Evolutionary conservation across 2,113 vertebrate genomes (phyloP).

Genomic region (Dissostichus mawsoni): DNA sequence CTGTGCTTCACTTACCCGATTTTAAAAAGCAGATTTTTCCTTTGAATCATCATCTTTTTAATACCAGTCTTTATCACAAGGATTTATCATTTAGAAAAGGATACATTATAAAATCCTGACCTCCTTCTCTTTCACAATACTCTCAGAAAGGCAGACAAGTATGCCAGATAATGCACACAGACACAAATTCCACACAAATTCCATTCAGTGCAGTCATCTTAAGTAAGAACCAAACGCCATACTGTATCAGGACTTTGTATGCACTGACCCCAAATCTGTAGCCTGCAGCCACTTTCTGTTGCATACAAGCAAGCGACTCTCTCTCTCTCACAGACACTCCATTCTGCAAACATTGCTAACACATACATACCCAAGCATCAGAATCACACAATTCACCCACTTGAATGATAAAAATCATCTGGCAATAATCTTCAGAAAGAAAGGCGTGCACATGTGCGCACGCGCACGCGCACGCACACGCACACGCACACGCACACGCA

Average conservation of each 20-base stretch:
- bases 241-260: constrained; percentile 55
- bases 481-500: no score
- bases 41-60: constrained; percentile 4
- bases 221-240: constrained; percentile 37
- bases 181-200: no score
- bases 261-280: constrained; percentile 69
- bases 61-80: constrained; percentile 22
- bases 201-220: constrained; percentile 23
- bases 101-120: constrained; percentile 23
- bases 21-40: constrained; percentile 15
- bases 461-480: no score
- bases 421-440: constrained; percentile 44
- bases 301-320: constrained; percentile 35
- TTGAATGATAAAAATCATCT: constrained; percentile 32
- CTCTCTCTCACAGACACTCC: constrained; percentile 9
- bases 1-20: constrained; percentile 32
- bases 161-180: constrained; percentile 18
- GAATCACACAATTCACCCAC: constrained; percentile 41
- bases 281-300: constrained; percentile 57
- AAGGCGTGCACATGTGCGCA: background rate
- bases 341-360: constrained; percentile 27
- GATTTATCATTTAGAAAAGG: constrained; percentile 18
- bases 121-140: constrained; percentile 33
- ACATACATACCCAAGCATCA: constrained; percentile 38
- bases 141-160: constrained; percentile 19